Conservation (phyloP, 1,140 invertebrate genomes). For the Dendroctonus valens region DNA sequence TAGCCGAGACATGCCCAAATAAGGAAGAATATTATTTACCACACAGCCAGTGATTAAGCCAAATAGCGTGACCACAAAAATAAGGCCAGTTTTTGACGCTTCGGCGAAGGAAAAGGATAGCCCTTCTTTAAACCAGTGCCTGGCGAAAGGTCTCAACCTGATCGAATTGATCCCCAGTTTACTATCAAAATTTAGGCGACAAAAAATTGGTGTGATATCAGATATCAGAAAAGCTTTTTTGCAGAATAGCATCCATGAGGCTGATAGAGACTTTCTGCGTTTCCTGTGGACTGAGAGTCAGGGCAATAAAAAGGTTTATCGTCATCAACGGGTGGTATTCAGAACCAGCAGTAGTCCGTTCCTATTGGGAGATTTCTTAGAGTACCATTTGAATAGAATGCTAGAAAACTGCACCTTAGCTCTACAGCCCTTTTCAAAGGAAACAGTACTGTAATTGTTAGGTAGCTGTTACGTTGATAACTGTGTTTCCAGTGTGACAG, state of each 20-base stretch:
- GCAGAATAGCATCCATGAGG: slow-evolving; percentile 42
- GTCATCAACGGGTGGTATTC: slow-evolving; percentile 43
- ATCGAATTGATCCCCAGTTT: slow-evolving; percentile 49
- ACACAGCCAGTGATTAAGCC: slow-evolving; percentile 28
- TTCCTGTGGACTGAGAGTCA: slow-evolving; percentile 46
- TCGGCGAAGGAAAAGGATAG: slow-evolving; percentile 8
- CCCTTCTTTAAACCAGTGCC: slow-evolving; percentile 39
- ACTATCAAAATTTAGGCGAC: slow-evolving; percentile 47
- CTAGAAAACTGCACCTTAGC: too few relatives aligned
- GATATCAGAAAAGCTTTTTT: slow-evolving; percentile 52
- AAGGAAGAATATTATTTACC: slow-evolving; percentile 34
- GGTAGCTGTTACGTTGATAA: not conserved
- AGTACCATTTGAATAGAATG: slow-evolving; percentile 9
- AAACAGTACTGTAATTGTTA: not conserved
- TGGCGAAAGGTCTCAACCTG: slow-evolving; percentile 46
- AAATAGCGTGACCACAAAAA: slow-evolving; percentile 22
- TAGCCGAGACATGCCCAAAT: too few relatives aligned
- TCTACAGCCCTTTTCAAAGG: too few relatives aligned
- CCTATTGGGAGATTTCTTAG: slow-evolving; percentile 43
- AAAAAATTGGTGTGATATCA: slow-evolving; percentile 46
- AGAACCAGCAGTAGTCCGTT: slow-evolving; percentile 47
- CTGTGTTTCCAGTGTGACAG: slow-evolving; percentile 20
- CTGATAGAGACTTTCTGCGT: slow-evolving; percentile 45
- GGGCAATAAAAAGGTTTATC: slow-evolving; percentile 5
- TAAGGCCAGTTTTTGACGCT: slow-evolving; percentile 31